Conservation (phyloP, 2,888 invertebrate species). For the Teleiodes luculella region DNA sequence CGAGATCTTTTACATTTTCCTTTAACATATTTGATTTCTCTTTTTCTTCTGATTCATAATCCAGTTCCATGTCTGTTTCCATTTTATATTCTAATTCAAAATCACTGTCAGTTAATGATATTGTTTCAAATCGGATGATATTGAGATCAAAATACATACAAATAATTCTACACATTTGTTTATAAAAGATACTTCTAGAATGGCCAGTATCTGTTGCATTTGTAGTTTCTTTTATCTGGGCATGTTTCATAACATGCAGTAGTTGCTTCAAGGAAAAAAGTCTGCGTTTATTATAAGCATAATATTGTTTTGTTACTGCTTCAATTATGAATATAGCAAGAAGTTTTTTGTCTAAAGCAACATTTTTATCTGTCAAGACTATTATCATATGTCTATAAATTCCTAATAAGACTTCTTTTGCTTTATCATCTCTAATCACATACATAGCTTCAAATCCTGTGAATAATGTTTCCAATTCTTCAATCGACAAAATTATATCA, state of each 20-base stretch:
- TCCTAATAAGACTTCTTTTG: constrained; percentile 37
- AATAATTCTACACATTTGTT: constrained; percentile 54
- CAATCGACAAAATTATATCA: constrained; percentile 37
- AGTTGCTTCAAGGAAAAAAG: constrained; percentile 39
- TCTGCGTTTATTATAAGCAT: constrained; percentile 38
- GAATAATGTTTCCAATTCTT: constrained; percentile 39
- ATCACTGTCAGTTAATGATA: neutral
- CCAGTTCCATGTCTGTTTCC: too few relatives aligned
- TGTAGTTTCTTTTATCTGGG: constrained; percentile 30
- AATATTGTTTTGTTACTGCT: constrained; percentile 35
- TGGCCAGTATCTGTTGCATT: constrained; percentile 49
- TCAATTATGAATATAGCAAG: constrained; percentile 44
- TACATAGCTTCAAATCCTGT: constrained; percentile 30
- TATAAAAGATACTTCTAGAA: constrained; percentile 53
- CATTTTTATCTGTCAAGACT: constrained; percentile 39
- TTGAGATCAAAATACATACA: constrained; percentile 33
- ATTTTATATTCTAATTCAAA: neutral
- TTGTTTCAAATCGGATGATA: neutral
- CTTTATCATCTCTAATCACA: constrained; percentile 23
- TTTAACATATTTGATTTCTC: constrained; percentile 11
- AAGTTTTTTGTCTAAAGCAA: constrained; percentile 43
- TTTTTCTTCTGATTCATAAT: neutral
- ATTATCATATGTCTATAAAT: constrained; percentile 44
- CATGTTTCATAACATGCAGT: constrained; percentile 32
- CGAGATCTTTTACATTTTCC: constrained; percentile 31